Percentiles rank a stretch among this genome's conserved stretches.
Conservation (phyloP, 2,797 vertebrate species). For the Gambusia yucatana region DNA sequence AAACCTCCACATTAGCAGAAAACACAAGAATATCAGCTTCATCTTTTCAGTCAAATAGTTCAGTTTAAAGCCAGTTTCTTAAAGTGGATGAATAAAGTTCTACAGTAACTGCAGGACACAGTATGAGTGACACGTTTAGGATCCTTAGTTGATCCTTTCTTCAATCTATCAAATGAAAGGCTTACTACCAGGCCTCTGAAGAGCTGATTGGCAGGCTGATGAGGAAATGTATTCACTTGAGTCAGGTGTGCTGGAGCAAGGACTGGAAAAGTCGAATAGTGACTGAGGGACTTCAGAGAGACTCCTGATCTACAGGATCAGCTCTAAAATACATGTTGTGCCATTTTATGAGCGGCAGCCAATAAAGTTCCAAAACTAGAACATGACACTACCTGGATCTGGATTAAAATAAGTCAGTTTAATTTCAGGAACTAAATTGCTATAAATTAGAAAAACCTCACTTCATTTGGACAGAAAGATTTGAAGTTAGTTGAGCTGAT, state of each 20-base stretch:
- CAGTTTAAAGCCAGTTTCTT: not conserved
- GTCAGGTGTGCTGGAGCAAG: not conserved
- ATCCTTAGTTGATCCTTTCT: not conserved
- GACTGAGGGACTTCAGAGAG: not conserved
- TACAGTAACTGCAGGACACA: not conserved
- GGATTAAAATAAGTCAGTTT: not conserved
- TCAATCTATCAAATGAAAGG: not conserved
- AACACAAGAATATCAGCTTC: not conserved
- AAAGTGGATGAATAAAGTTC: not conserved
- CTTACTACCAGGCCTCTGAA: not conserved
- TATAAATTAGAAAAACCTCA: not conserved
- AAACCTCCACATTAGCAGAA: not conserved
- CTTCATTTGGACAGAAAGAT: too few relatives aligned
- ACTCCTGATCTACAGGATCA: not conserved
- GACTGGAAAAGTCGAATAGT: not conserved
- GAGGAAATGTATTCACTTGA: not conserved
- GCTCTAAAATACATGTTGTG: not conserved
- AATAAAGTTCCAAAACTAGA: not conserved
- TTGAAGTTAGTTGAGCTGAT: too few relatives aligned
- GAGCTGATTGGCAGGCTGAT: not conserved
- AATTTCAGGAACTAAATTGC: not conserved
- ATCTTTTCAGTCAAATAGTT: not conserved
- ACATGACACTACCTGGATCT: not conserved
- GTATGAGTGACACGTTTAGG: not conserved
- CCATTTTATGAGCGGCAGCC: not conserved